Evolutionary conservation across 2,888 invertebrate species (phyloP).

Genomic region (Agonopterix subpropinquella): DNA sequence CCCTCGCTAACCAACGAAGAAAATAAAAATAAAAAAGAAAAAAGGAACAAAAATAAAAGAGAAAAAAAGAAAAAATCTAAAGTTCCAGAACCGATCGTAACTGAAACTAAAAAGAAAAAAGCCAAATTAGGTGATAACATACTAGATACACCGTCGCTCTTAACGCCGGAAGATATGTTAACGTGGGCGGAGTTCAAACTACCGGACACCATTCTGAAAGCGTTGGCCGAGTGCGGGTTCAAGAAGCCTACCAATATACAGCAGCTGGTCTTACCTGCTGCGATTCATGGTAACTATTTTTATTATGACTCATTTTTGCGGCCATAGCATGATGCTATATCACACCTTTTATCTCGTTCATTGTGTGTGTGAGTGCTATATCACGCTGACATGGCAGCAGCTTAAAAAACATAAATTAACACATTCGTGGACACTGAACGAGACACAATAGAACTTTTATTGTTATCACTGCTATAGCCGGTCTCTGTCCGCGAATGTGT

Average conservation of each 20-base stretch:
- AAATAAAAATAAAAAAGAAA: conserved; percentile 14
- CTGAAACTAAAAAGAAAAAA: conserved; percentile 18
- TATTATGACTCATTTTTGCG: too few relatives aligned
- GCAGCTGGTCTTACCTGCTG: conserved; percentile 84
- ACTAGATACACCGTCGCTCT: conserved; percentile 22
- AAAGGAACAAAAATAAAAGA: conserved; percentile 11
- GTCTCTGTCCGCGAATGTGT: too few relatives aligned
- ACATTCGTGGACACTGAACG: too few relatives aligned
- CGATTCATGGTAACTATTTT: conserved; percentile 81
- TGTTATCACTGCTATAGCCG: too few relatives aligned
- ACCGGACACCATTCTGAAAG: conserved; percentile 80
- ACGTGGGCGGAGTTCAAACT: conserved; percentile 83
- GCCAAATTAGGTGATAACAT: conserved; percentile 46
- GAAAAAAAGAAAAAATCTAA: conserved; percentile 7
- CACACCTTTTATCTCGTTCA: too few relatives aligned
- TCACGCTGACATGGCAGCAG: too few relatives aligned
- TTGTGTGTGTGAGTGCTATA: too few relatives aligned
- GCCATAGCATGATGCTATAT: too few relatives aligned
- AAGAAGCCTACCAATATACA: conserved; percentile 93
- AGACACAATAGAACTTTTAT: too few relatives aligned
- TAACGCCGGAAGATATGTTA: conserved; percentile 65
- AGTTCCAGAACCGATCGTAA: conserved; percentile 6
- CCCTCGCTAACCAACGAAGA: conserved; percentile 41
- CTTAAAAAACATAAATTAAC: too few relatives aligned
- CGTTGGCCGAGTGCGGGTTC: conserved; percentile 86